Percentiles rank a stretch among this genome's conserved stretches.
Conservation (phyloP, 2,888 invertebrate genomes). For the Dendrolimus pini region DNA sequence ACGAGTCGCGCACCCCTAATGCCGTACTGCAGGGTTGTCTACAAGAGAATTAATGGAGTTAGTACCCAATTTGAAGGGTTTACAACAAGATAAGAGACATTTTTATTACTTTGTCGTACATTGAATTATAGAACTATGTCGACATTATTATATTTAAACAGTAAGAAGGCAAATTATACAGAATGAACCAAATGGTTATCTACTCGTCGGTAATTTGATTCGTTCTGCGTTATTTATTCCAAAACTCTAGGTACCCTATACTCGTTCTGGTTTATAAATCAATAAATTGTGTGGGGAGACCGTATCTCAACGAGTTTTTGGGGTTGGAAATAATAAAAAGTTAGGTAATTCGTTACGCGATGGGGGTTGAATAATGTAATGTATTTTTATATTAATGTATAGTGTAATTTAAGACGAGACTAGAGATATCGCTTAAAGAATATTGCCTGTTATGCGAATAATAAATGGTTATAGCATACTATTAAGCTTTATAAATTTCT, state of each 20-base stretch:
- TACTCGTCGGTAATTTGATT: too few relatives aligned
- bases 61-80: slow-evolving; percentile 16
- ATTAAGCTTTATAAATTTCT: neutral
- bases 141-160: neutral
- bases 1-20: slow-evolving; percentile 46
- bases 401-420: slow-evolving; percentile 1
- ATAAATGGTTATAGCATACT: neutral
- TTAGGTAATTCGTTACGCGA: slow-evolving; percentile 12
- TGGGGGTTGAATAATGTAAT: slow-evolving; percentile 16
- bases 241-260: slow-evolving; percentile 46
- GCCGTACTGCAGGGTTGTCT: slow-evolving; percentile 46
- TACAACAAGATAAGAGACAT: neutral
- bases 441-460: neutral
- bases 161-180: too few relatives aligned
- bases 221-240: slow-evolving; percentile 13
- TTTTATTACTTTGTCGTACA: neutral
- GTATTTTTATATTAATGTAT: slow-evolving; percentile 15
- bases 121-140: neutral
- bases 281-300: slow-evolving; percentile 44
- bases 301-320: slow-evolving; percentile 22
- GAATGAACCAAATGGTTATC: too few relatives aligned
- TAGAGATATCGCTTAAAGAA: neutral
- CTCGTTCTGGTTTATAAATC: slow-evolving; percentile 38
- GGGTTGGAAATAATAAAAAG: slow-evolving; percentile 29
- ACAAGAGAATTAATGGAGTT: slow-evolving; percentile 23